These are phyloP conservation scores for Dynastes tityus DNA, from an alignment of 2,888 invertebrate genomes.

Conservation along the genomic window DNA sequence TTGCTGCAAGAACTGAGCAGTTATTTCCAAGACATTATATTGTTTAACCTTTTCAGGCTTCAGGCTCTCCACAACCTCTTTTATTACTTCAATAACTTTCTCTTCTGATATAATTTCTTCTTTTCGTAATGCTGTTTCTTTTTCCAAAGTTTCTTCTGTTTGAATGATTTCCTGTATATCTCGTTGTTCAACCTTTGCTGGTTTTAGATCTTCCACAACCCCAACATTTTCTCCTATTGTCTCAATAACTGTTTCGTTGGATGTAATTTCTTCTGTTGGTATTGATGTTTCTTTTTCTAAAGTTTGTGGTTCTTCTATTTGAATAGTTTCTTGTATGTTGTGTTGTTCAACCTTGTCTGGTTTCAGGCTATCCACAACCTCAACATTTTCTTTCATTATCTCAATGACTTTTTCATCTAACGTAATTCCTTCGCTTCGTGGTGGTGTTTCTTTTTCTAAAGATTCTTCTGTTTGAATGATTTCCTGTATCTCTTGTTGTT, in stretches of 20 bases:
- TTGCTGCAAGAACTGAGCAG: too few relatives aligned
- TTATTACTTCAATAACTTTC: background rate
- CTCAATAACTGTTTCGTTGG: background rate
- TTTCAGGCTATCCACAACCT: too few relatives aligned
- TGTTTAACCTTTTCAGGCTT: background rate
- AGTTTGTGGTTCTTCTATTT: too few relatives aligned
- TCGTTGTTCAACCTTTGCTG: constrained; percentile 55
- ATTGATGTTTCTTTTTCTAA: too few relatives aligned
- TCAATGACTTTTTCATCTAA: too few relatives aligned
- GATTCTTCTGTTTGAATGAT: too few relatives aligned
- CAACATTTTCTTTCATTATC: too few relatives aligned
- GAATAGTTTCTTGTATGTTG: too few relatives aligned
- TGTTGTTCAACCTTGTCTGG: too few relatives aligned
- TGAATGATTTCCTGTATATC: constrained; percentile 18
- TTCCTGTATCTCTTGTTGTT: too few relatives aligned
- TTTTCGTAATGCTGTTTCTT: background rate
- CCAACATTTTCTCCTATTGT: background rate
- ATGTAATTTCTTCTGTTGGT: background rate
- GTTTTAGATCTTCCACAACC: constrained; percentile 27
- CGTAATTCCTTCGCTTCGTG: too few relatives aligned
- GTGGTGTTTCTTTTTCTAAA: too few relatives aligned
- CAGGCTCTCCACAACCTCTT: background rate
- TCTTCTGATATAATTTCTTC: background rate
- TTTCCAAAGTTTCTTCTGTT: constrained; percentile 24
- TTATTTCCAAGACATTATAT: background rate